phyloP scores from a whole-genome alignment of 2,797 vertebrate species.

The Chloroceryle amazona region DNA sequence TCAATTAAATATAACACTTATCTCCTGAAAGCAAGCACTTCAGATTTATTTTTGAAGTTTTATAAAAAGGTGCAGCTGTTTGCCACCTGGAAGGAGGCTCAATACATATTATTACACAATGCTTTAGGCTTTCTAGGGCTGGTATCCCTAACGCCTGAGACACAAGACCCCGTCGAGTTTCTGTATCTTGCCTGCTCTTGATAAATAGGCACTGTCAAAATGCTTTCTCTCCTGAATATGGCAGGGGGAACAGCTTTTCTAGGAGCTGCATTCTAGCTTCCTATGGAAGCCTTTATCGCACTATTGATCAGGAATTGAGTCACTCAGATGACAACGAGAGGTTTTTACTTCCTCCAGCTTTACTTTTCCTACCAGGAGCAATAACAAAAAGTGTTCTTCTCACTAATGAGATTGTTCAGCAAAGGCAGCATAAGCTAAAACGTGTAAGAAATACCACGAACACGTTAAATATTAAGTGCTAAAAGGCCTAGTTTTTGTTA shows the following conservation, averaged over 20 bases:
- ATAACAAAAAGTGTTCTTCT: background rate
- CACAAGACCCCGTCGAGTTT: slow-evolving; percentile 71
- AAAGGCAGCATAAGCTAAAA: background rate
- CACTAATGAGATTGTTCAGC: background rate
- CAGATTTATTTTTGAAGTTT: slow-evolving; percentile 75
- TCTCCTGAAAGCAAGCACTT: slow-evolving; percentile 69
- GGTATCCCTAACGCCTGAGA: slow-evolving; percentile 76
- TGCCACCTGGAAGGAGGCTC: slow-evolving; percentile 84
- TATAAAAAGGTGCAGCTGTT: slow-evolving; percentile 81
- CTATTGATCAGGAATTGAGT: slow-evolving; percentile 65
- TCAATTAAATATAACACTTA: slow-evolving; percentile 78
- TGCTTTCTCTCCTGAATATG: slow-evolving; percentile 67
- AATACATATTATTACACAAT: slow-evolving; percentile 81
- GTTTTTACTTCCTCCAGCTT: slow-evolving; percentile 53
- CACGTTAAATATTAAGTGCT: background rate
- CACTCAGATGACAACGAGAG: background rate
- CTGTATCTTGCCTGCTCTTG: slow-evolving; percentile 45
- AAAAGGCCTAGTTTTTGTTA: background rate
- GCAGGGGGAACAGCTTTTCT: slow-evolving; percentile 38
- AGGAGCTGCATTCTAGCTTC: slow-evolving; percentile 25
- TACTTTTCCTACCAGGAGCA: slow-evolving; percentile 3
- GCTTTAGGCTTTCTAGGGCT: slow-evolving; percentile 65
- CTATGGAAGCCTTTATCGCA: slow-evolving; percentile 44
- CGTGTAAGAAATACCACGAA: background rate
- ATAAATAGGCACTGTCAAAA: slow-evolving; percentile 76